Base-by-base conservation (phyloP, 2,797 vertebrate species). In the Danio jaintianensis region DNA sequence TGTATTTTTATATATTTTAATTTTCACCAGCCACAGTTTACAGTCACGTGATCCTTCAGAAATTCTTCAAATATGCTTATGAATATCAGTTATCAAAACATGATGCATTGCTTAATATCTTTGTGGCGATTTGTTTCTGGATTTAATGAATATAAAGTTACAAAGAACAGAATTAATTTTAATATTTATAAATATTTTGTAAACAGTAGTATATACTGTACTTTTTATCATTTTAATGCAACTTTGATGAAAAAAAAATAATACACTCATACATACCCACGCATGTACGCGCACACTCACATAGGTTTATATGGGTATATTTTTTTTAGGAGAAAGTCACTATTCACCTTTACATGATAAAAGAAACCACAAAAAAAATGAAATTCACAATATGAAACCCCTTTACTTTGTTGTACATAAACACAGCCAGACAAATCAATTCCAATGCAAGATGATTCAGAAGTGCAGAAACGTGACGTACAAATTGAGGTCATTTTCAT, bases 301-400 rank as follows among this genome's bases (percentile, higher is more conserved):
- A n/a, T n/a, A n/a, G 7, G 2, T 58, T 29, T 59, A 5, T 29
- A 36, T 1, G 7, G 59, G 10, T 61, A 6, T 15, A 56, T 56
- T 55, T 18, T 20, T 56, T 56, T 8, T 4, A 52, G 22, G 55
- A 56, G 53, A 20, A 56, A 11, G 10, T 12, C 53, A 29, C 29
- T 29, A 29, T 29, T 1, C 9, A 15, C 4, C 10, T 42, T 55
- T 5, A 42, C 7, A 13, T 13, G 6, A 79, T 12, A 6, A 53
- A 55, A 53, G 36, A 53, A 20, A 43, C 1, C 16, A 62, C 38
- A 36, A 47, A 79, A n/a, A n/a, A 45, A 22, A 15, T 75, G 13
- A 52, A 66, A 48, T 8, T 38, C 69, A 79, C 78, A 72, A 79
- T 72, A 79, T 72, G 40, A 79, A 79, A 36, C 40, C 47, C 15